Evolutionary conservation across 30 jellyfish, hydroid and myxozoan genomes (phyloP), one percentile per base, ranked within the genome.

Genomic region (Hydractinia symbiolongicarpus): DNA sequence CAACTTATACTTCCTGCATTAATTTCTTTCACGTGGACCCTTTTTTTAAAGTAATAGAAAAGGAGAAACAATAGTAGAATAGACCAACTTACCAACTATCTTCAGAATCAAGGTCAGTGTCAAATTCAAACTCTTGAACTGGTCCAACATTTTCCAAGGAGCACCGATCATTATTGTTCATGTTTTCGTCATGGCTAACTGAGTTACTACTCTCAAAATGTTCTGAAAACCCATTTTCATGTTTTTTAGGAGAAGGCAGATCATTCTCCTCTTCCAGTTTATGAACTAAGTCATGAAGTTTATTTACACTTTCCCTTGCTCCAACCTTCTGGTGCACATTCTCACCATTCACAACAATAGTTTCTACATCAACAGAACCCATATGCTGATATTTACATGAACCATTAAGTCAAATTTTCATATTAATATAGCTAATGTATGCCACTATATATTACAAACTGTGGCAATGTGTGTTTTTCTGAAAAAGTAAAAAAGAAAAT

Each of bases 231-330:
- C 44, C 44, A 8, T 60, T 67, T n/a, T 70, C 80, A 8, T 9
- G 7, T 55, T 70, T 72, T 54, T 78, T 79, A 62, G 91, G 84
- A 13, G 88, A 73, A 30, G 86, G 89, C 49, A 82, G 62, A 50
- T 79, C 86, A 61, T 88, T 88, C 5, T 51, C 72, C 54, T 77
- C 89, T 79, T 88, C 96, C 7, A 88, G 67, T 44, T 88, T 76
- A 14, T 86, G 83, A 61, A 88, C 79, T 85, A 88, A 74, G 19
- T 67, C 61, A 49, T 82, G 96, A 4, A 88, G 86, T 78, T 79
- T 82, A 15, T 61, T 76, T 7, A 76, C 55, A 76, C 77, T 76
- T 19, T 72, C 53, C 11, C 81, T 72, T 72, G 30, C 44, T 53
- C 17, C 81, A 72, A 52, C 75, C n/a, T 72, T 9, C 11, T 44